Evolutionary conservation across 1,140 invertebrate genomes (phyloP).

Genomic region (Drosophila kurseongensis): DNA sequence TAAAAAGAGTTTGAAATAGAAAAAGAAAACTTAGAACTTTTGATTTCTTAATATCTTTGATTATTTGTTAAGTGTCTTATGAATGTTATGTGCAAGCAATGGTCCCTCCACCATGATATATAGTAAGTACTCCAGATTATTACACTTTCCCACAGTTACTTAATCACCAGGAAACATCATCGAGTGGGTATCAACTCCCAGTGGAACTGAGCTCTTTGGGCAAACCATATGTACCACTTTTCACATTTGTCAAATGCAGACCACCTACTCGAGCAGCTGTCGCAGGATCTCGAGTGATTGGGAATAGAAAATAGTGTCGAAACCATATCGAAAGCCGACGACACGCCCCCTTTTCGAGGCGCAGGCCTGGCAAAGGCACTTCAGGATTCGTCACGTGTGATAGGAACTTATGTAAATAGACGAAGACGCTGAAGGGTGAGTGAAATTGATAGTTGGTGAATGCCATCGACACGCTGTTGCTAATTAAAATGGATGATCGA

Average conservation of each 20-base stretch:
- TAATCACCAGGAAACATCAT: constrained; percentile 17
- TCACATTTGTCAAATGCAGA: constrained; percentile 75
- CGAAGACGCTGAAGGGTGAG: constrained; percentile 42
- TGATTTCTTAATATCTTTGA: no score
- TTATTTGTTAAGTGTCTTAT: no score
- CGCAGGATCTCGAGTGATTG: constrained; percentile 36
- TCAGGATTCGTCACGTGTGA: constrained; percentile 76
- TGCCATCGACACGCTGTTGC: constrained; percentile 81
- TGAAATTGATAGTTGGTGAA: constrained; percentile 82
- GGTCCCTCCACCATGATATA: not conserved
- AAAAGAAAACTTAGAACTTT: no score
- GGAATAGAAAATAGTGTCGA: constrained; percentile 20
- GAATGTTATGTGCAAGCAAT: no score
- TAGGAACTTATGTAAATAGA: constrained; percentile 71
- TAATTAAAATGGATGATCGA: constrained; percentile 84
- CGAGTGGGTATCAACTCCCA: constrained; percentile 21
- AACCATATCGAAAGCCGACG: constrained; percentile 56
- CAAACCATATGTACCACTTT: constrained; percentile 39
- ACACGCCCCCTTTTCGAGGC: constrained; percentile 51
- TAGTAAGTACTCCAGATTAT: constrained; percentile 15
- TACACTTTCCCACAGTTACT: constrained; percentile 30
- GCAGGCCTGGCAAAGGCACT: constrained; percentile 54
- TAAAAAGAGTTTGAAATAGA: no score
- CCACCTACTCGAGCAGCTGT: constrained; percentile 59
- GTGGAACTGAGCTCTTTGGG: constrained; percentile 8